Evolutionary conservation across 35 echinoderm and acorn worm species (phyloP).

Genomic region (Eucidaris tribuloides): DNA sequence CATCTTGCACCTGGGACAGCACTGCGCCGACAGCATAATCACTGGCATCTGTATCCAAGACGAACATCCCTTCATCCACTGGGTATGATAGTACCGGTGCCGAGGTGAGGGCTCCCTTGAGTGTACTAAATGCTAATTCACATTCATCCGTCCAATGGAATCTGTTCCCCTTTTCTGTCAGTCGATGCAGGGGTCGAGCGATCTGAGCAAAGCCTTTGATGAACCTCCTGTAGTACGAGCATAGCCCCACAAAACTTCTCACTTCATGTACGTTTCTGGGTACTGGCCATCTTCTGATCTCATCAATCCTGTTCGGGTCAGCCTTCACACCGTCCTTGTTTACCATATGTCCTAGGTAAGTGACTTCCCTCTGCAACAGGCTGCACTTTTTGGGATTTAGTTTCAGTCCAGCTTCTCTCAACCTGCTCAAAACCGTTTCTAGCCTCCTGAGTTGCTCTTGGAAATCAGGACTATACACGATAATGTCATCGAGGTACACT

Average conservation of each 20-base stretch:
- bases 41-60: slow-evolving; percentile 42
- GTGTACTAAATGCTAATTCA: slow-evolving; percentile 34
- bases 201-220: slow-evolving; percentile 24
- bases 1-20: slow-evolving; percentile 16
- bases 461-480: slow-evolving; percentile 15
- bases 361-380: slow-evolving; percentile 22
- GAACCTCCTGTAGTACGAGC: slow-evolving; percentile 57
- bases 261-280: slow-evolving; percentile 30
- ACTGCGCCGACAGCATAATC: slow-evolving; percentile 5
- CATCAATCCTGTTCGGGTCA: slow-evolving; percentile 24
- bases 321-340: slow-evolving; percentile 18
- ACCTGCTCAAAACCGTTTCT: slow-evolving; percentile 17
- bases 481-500: slow-evolving; percentile 50
- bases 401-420: slow-evolving; percentile 19
- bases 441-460: slow-evolving; percentile 1
- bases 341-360: slow-evolving; percentile 33
- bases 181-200: slow-evolving; percentile 26
- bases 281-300: background rate
- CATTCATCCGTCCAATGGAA: slow-evolving; percentile 41
- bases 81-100: slow-evolving; percentile 36
- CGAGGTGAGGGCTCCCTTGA: slow-evolving; percentile 9
- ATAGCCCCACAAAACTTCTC: slow-evolving; percentile 41
- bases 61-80: background rate
- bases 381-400: slow-evolving; percentile 41
- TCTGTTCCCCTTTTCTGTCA: slow-evolving; percentile 21